Base-by-base conservation (phyloP, 2,113 vertebrate species). In the Myotis lucifugus region DNA sequence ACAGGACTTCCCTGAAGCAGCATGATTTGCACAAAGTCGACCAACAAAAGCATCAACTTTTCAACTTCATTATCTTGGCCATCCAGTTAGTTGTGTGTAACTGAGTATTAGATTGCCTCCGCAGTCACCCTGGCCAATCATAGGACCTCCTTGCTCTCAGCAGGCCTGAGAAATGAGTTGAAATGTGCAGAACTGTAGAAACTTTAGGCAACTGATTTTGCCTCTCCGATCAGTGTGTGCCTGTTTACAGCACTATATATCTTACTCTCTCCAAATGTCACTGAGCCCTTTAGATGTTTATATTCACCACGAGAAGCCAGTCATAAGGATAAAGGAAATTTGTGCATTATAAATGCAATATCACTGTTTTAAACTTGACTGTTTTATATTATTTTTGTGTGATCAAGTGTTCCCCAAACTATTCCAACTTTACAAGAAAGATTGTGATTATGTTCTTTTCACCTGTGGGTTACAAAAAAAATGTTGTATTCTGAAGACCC, bases 271-370 rank as follows among this genome's bases (percentile, higher is more conserved):
- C 98, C 98, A 99, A 99, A 99, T 98, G 98, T 99, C 99, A 99
- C 99, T 99, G 98, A 99, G 99, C 99, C 99, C 99, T 99, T 99
- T 99, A 99, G 99, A 99, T 98, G 98, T 99, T 99, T 99, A 98
- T 99, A 99, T 98, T 99, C 99, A 99, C 99, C 99, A 98, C 98
- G 97, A 99, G 98, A 99, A 99, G 99, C 99, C 99, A 99, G 99
- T 98, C 99, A 98, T 99, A 99, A 99, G 98, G 98, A 98, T 98
- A 98, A 98, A 99, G 98, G 98, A 99, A 98, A 98, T 98, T 98
- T 98, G 98, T 99, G 99, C 99, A 99, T 99, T 99, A 99, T 98
- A 99, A 99, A 99, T 99, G 99, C 99, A 99, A 99, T 98, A 99
- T 98, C 99, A 99, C 99, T 99, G 98, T 99, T 99, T 99, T 99